Base-by-base conservation (phyloP, 1,140 invertebrate species). In the Melitaea cinxia region DNA sequence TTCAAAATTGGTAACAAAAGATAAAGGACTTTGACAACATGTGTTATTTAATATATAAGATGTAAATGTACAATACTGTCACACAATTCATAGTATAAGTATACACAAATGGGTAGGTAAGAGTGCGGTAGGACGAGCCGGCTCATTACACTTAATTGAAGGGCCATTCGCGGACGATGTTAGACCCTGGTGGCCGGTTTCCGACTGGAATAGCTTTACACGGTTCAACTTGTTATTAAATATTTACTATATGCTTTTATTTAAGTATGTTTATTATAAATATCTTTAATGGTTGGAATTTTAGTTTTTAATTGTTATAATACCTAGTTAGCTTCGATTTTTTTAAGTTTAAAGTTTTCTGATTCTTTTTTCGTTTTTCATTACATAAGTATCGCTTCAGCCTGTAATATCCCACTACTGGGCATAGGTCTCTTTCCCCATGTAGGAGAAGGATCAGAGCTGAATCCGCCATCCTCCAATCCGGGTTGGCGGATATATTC, bases 61-160 rank as follows among this genome's bases (percentile, higher is more conserved):
- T 57, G 42, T 39, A 7, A 23, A n/a, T 0, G 42, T 47, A 10
- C 17, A 47, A 21, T 47, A 21, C 23, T 47, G 19, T 47, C n/a
- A 47, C 14, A 47, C 42, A 21, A 47, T 47, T 47, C 42, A 47
- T 47, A 42, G 37, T 42, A 45, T 19, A 45, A 21, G 42, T 47
- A 63, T 26, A 54, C 53, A 64, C 61, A 62, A 65, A 70, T 66
- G 55, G 58, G 55, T 82, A 76, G 68, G 70, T 79, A 82, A 77
- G 42, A 45, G 42, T 21, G 42, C 71, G 73, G 70, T 68, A 47
- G 42, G 42, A 65, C 63, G 74, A 77, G 72, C 69, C 73, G 82
- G 62, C 76, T 82, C 83, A 87, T 89, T 89, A 89, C 79, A 82
- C 83, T 87, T 87, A 87, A 89, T 87, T 85, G 82, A 78, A 82